Base-by-base conservation (phyloP, 2,888 invertebrate species). In the Nymphalis c-album region DNA sequence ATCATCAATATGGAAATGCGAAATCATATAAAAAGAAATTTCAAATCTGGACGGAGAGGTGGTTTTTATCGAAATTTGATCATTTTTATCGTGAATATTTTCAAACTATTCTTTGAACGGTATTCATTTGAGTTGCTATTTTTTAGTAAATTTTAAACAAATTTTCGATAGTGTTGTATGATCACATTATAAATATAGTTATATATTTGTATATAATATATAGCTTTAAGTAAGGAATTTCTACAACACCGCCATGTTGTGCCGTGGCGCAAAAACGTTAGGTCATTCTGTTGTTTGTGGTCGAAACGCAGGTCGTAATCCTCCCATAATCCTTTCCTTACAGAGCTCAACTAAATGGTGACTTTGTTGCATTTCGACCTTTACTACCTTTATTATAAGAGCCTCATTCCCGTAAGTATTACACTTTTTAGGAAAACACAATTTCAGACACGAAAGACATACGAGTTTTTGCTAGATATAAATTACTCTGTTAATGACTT, bases 301-400 rank as follows among this genome's bases (percentile, higher is more conserved):
- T 51, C 51, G 51, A 22, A 22, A 16, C 51, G 20, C 51, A 51
- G 51, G 51, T 51, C 51, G 51, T 51, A 51, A 51, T 51, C 51
- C 51, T 51, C 5, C 16, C 13, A 20, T 51, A 51, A 51, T 51
- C 51, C 51, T 40, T 40, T 40, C 40, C 40, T 40, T 51, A 22
- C 51, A 22, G 22, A 20, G 51, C 20, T 51, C 22, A 22, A 51
- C 22, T 6, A 13, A 22, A 22, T 16, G 40, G 13, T 40, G 16
- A 51, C 51, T 51, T 6, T 13, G 13, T 16, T 51, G 22, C 22
- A 10, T 51, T 51, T 22, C 7, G 22, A 51, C 51, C 22, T 22
- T 51, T 20, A 16, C 10, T 4, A 20, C 22, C 13, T 10, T 20
- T 20, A 22, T 13, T 51, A 40, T 40, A 40, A 40, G 40, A 40